Percentiles rank a stretch among this genome's conserved stretches.
phyloP scores from a whole-genome alignment of 2,888 invertebrate genomes.

The Heteropelma amictum region DNA sequence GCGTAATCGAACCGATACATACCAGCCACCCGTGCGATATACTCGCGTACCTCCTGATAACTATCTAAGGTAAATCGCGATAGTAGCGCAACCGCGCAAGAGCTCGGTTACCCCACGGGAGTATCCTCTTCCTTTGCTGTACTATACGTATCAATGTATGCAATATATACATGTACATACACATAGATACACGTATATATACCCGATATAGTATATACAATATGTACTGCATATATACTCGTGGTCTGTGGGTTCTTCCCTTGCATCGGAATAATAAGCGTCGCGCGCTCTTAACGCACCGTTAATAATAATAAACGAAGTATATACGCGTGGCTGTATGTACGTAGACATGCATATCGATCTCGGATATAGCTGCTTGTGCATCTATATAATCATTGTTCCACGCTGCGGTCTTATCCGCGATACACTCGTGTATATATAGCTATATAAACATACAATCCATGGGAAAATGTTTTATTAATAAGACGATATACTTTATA shows the following conservation, averaged over 20 bases:
- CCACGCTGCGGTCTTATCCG: slow-evolving; percentile 20
- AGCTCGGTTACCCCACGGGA: slow-evolving; percentile 37
- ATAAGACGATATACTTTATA: slow-evolving; percentile 51
- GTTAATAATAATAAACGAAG: slow-evolving; percentile 49
- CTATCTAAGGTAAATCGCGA: slow-evolving; percentile 71
- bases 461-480: slow-evolving; percentile 56
- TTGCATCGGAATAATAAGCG: slow-evolving; percentile 27
- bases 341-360: slow-evolving; percentile 6
- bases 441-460: slow-evolving; percentile 16
- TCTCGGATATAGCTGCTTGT: slow-evolving; percentile 34
- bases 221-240: too few relatives aligned
- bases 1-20: slow-evolving; percentile 54
- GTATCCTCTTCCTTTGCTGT: slow-evolving; percentile 16
- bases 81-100: slow-evolving; percentile 44
- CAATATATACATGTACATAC: slow-evolving; percentile 12
- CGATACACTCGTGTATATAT: slow-evolving; percentile 5
- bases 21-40: slow-evolving; percentile 21
- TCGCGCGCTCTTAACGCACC: slow-evolving; percentile 37
- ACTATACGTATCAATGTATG: slow-evolving; percentile 40
- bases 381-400: slow-evolving; percentile 52
- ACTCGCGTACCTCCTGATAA: slow-evolving; percentile 60
- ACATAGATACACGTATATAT: too few relatives aligned
- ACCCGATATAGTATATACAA: too few relatives aligned
- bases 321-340: not conserved
- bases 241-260: not conserved